Conservation (phyloP, 2,888 invertebrate genomes). For the Crossocerus cetratus region DNA sequence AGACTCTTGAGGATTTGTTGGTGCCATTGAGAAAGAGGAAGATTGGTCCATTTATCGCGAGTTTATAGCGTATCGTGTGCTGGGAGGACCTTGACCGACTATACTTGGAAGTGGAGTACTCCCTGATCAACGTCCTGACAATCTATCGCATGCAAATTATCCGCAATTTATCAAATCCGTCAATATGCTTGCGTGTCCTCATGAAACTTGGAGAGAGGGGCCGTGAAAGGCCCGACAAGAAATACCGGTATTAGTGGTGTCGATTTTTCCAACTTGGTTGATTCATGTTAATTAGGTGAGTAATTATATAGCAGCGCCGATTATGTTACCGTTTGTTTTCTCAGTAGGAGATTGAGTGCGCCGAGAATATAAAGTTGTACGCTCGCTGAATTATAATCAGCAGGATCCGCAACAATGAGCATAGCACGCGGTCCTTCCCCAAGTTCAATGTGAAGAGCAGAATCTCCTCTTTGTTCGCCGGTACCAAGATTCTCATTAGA, state of each 20-base stretch:
- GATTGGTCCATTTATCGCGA: background rate
- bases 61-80: background rate
- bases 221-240: no score
- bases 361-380: conserved; percentile 36
- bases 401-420: conserved; percentile 12
- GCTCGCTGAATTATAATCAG: conserved; percentile 32
- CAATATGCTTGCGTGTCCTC: no score
- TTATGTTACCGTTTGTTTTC: conserved; percentile 14
- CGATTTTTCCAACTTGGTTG: no score
- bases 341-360: conserved; percentile 27
- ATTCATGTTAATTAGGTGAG: conserved; percentile 20
- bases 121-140: conserved; percentile 20
- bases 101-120: conserved; percentile 30
- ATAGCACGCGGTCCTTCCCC: conserved; percentile 31
- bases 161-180: background rate
- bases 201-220: no score
- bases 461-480: conserved; percentile 6
- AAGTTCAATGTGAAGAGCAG: conserved; percentile 40
- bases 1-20: no score
- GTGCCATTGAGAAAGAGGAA: no score
- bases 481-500: background rate
- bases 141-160: conserved; percentile 4
- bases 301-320: conserved; percentile 26
- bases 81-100: conserved; percentile 41
- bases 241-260: no score